A percentile compares a stretch with the other conserved stretches of the same genome.
phyloP scores from a whole-genome alignment of 2,797 vertebrate genomes.

The Odontamblyopus lacepedii region DNA sequence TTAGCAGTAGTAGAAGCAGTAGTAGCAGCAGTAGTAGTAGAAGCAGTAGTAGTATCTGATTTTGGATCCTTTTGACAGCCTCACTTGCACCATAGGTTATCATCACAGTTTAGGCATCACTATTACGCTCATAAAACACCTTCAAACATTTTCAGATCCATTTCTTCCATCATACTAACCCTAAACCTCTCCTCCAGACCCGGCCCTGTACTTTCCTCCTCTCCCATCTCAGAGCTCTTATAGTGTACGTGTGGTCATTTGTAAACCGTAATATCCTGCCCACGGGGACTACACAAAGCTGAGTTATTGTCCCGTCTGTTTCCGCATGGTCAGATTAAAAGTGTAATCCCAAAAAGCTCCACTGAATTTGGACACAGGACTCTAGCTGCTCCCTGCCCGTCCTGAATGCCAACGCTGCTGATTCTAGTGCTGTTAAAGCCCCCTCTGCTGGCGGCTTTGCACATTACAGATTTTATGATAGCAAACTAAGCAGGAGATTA shows the following conservation, averaged over 20 bases:
- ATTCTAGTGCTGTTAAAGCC: constrained; percentile 30
- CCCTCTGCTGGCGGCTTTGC: constrained; percentile 61
- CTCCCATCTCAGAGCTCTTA: constrained; percentile 41
- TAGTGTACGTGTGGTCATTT: constrained; percentile 38
- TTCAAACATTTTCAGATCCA: neutral
- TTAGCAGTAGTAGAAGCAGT: no score
- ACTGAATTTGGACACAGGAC: constrained; percentile 51
- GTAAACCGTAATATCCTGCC: constrained; percentile 49
- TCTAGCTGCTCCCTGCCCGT: constrained; percentile 23
- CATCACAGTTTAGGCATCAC: no score
- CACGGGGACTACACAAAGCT: constrained; percentile 39
- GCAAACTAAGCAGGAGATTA: neutral
- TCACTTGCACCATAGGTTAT: no score
- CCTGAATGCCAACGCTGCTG: constrained; percentile 8
- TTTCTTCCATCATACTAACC: neutral
- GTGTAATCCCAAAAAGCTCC: constrained; percentile 57
- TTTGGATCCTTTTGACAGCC: no score
- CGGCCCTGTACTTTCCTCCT: constrained; percentile 7
- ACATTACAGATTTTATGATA: constrained; percentile 18
- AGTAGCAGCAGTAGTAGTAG: no score
- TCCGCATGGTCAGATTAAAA: constrained; percentile 61
- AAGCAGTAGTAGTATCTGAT: no score
- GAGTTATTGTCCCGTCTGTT: constrained; percentile 42
- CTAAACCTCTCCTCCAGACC: neutral
- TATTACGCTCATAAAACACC: neutral